phyloP scores from a whole-genome alignment of 2,888 invertebrate genomes.

The Caenorhabditis afra region DNA sequence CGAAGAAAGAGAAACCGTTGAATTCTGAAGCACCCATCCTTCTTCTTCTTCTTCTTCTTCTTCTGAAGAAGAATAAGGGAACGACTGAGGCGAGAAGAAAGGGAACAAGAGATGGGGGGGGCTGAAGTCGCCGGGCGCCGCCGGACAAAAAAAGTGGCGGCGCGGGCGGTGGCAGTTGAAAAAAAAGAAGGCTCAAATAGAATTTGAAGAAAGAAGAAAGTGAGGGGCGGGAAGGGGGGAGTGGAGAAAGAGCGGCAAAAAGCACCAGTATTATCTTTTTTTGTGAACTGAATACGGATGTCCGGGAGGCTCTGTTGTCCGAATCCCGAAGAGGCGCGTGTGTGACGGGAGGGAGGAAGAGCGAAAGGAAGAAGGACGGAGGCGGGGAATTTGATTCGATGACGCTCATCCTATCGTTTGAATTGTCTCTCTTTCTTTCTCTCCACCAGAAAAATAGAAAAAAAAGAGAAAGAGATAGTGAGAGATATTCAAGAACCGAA shows the following conservation, averaged over 20 bases:
- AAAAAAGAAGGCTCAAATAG: constrained; percentile 52
- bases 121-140: constrained; percentile 10
- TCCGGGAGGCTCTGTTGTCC: constrained; percentile 25
- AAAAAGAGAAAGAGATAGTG: neutral
- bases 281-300: constrained; percentile 56
- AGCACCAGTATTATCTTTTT: constrained; percentile 60
- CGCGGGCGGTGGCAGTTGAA: constrained; percentile 29
- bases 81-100: too few relatives aligned
- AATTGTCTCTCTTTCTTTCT: constrained; percentile 1
- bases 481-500: too few relatives aligned
- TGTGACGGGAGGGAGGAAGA: constrained; percentile 22
- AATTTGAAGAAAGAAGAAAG: constrained; percentile 45
- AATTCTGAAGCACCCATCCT: too few relatives aligned
- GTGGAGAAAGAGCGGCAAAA: constrained; percentile 38
- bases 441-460: constrained; percentile 19
- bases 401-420: neutral
- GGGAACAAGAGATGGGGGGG: constrained; percentile 20
- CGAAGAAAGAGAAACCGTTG: too few relatives aligned
- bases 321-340: constrained; percentile 6
- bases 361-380: constrained; percentile 7
- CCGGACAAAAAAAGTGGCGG: constrained; percentile 29
- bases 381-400: constrained; percentile 43
- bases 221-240: constrained; percentile 13
- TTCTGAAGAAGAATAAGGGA: neutral
- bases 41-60: too few relatives aligned